Evolutionary conservation across 2,888 invertebrate species (phyloP), one percentile per base, ranked within the genome.

Genomic region (Cremastinae sp.): DNA sequence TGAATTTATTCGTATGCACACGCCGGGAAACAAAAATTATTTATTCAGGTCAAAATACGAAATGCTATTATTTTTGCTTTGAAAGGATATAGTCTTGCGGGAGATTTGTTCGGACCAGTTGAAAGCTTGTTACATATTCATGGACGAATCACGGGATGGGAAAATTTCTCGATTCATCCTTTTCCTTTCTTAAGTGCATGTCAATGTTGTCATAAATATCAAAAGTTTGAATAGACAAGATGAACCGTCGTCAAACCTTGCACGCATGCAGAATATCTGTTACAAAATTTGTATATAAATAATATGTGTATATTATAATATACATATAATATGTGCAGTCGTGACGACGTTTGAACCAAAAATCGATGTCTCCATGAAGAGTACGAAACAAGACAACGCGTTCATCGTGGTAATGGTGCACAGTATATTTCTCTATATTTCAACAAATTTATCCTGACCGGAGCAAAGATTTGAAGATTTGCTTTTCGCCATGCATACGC

Each of bases 91-190:
- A n/a, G n/a, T 10, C 18, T 65, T 55, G 45, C 22, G 20, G 20
- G 39, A 39, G 35, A 47, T 68, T 28, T 3, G 22, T 56, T 9
- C 7, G 35, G 37, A 14, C 58, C 47, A 7, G 61, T 43, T 8
- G 47, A 16, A 37, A 35, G 4, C 66, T 69, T 51, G 51, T 74
- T 69, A 70, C 69, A 43, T 74, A 70, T 74, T 69, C 37, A 58
- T 58, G 51, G 53, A 49, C 20, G 41, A 64, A 64, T 64, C 58
- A 62, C 59, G 65, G 43, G 39, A n/a, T n/a, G n/a, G n/a, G n/a
- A n/a, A 37, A 65, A 20, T 56, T 8, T 56, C 18, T 49, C 9
- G 39, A 18, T 35, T 16, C 12, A 35, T 18, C 9, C 56, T 43
- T 12, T 43, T 43, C 14, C 43, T 9, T 43, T 43, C 14, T 41